These are phyloP conservation scores for Metaphire vulgaris DNA, from an alignment of 1,140 invertebrate species.

Conservation along the genomic window DNA sequence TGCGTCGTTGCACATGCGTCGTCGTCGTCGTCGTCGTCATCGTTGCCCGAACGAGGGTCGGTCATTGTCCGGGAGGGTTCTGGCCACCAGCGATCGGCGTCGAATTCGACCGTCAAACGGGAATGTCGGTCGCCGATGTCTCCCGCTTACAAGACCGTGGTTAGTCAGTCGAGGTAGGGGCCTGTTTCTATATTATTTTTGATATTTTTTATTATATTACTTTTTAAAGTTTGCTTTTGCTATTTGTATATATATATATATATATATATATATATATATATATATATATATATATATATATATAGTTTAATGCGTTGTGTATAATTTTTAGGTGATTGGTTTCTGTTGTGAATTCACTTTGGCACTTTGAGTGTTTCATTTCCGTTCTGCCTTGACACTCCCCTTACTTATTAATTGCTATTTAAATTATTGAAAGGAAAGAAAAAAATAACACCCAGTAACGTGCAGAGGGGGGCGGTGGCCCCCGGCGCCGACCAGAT, in stretches of 20 bases:
- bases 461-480: too few species aligned
- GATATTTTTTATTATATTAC: neutral
- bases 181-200: neutral
- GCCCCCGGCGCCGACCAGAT: too few species aligned
- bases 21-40: neutral
- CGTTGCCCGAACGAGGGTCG: neutral
- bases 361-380: too few species aligned
- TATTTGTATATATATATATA: neutral
- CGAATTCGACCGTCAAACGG: neutral
- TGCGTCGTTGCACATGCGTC: neutral
- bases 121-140: neutral
- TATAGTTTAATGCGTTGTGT: neutral
- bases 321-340: too few species aligned
- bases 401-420: too few species aligned
- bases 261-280: neutral
- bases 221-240: neutral
- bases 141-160: neutral
- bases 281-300: neutral
- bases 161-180: neutral
- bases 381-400: too few species aligned
- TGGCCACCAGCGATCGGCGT: neutral
- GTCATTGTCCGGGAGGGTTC: neutral
- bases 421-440: too few species aligned
- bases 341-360: too few species aligned
- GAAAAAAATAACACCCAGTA: too few species aligned